Evolutionary conservation across 2,888 invertebrate species (phyloP).

Genomic region (Sinopyrophorus schimmeli): DNA sequence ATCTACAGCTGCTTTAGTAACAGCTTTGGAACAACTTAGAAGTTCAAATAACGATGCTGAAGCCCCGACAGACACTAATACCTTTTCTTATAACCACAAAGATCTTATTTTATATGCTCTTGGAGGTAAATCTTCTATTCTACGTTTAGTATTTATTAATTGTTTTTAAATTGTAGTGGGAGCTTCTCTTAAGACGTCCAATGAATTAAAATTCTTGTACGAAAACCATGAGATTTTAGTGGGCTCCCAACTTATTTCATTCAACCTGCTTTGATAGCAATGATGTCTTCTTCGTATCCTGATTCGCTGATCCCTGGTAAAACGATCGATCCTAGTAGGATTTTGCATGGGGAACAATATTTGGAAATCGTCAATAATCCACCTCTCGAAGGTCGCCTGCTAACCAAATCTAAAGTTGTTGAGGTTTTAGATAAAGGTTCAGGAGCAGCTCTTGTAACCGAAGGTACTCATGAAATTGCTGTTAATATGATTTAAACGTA

Average conservation of each 20-base stretch:
- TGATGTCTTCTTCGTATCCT: conserved; percentile 62
- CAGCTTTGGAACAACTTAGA: conserved; percentile 59
- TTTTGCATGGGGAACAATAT: conserved; percentile 97
- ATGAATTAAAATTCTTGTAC: conserved; percentile 79
- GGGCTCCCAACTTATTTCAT: conserved; percentile 86
- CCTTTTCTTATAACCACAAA: conserved; percentile 57
- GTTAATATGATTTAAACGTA: not conserved
- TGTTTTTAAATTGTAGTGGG: conserved; percentile 63
- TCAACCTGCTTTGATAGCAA: conserved; percentile 69
- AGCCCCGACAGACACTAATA: conserved; percentile 41
- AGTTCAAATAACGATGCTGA: conserved; percentile 34
- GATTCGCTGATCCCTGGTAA: conserved; percentile 64
- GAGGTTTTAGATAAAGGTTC: conserved; percentile 97
- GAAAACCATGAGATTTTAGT: conserved; percentile 85
- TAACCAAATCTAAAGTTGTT: conserved; percentile 68
- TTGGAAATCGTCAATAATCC: conserved; percentile 77
- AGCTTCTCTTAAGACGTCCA: no score
- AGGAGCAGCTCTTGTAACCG: conserved; percentile 75
- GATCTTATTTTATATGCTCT: conserved; percentile 90
- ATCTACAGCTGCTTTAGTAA: conserved; percentile 63
- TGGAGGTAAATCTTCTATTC: no score
- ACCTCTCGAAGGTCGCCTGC: conserved; percentile 70
- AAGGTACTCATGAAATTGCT: conserved; percentile 35
- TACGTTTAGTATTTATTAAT: no score
- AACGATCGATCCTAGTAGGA: conserved; percentile 56